These are phyloP conservation scores for Temnopleurus reevesii DNA, from an alignment of 53 echinoderm and acorn worm species.

Conservation along the genomic window DNA sequence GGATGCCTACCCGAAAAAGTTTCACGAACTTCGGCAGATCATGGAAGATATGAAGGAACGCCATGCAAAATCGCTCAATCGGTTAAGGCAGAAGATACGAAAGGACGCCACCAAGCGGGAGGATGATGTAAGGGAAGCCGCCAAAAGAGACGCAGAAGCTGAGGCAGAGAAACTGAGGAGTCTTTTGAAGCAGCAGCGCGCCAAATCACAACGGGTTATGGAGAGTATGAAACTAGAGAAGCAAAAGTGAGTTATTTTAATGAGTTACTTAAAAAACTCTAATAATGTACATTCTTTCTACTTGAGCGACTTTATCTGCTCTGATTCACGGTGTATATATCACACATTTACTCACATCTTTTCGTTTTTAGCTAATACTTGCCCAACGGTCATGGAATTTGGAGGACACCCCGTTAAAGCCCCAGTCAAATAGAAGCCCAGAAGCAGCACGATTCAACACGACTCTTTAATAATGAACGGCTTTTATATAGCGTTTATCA, in stretches of 20 bases:
- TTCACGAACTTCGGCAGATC: constrained; percentile 40
- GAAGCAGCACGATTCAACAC: no score
- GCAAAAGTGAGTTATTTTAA: constrained; percentile 17
- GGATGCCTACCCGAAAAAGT: constrained; percentile 43
- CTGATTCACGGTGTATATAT: no score
- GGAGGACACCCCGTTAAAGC: no score
- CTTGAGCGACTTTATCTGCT: no score
- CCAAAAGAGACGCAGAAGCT: neutral
- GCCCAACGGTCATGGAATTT: no score
- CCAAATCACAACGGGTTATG: constrained; percentile 14
- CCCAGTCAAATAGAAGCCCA: no score
- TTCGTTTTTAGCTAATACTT: no score
- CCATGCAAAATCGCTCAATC: constrained; percentile 12
- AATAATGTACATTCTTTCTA: no score
- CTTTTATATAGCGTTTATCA: no score
- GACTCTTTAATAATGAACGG: no score
- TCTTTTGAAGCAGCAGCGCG: neutral
- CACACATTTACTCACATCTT: no score
- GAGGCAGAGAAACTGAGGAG: constrained; percentile 28
- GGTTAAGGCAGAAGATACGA: constrained; percentile 23
- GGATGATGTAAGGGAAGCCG: constrained; percentile 1
- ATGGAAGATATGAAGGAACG: constrained; percentile 51
- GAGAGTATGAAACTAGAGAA: constrained; percentile 36
- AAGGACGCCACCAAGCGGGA: constrained; percentile 38
- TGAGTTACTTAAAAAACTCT: no score